Conservation (phyloP, 1,140 invertebrate genomes). For the Thrips palmi region DNA sequence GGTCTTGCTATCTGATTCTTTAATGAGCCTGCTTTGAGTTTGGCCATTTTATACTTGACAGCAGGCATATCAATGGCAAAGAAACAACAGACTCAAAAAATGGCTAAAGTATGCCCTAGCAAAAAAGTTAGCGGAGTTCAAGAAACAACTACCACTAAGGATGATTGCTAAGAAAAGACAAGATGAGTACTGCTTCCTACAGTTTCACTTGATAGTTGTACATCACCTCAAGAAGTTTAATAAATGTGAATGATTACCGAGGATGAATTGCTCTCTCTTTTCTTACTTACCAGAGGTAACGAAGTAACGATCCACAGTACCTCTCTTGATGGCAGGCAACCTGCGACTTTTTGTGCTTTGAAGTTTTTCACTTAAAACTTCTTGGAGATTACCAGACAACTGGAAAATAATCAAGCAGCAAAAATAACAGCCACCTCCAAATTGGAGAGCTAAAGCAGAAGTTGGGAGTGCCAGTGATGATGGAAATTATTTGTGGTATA, state of each 20-base stretch:
- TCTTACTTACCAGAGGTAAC: slow-evolving; percentile 59
- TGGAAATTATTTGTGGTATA: slow-evolving; percentile 8
- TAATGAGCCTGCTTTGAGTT: too few relatives aligned
- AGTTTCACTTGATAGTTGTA: background rate
- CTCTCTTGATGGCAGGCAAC: slow-evolving; percentile 52
- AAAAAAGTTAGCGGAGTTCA: background rate
- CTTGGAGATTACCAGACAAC: slow-evolving; percentile 31
- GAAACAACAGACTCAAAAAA: too few relatives aligned
- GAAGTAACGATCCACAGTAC: slow-evolving; percentile 56
- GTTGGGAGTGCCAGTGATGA: slow-evolving; percentile 11
- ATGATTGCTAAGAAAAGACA: slow-evolving; percentile 7
- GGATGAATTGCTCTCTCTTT: too few relatives aligned
- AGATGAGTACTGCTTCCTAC: background rate
- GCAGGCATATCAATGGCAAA: too few relatives aligned
- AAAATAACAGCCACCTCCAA: slow-evolving; percentile 26
- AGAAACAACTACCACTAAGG: background rate
- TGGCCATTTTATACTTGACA: too few relatives aligned
- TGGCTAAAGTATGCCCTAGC: background rate
- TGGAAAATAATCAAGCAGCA: slow-evolving; percentile 29
- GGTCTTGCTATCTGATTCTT: too few relatives aligned
- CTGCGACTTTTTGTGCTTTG: slow-evolving; percentile 45
- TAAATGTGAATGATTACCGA: slow-evolving; percentile 10
- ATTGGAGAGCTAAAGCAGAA: slow-evolving; percentile 19
- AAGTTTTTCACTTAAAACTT: slow-evolving; percentile 44
- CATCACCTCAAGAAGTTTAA: slow-evolving; percentile 1